Evolutionary conservation across 2,113 vertebrate species (phyloP).

Genomic region (Oncorhynchus nerka): DNA sequence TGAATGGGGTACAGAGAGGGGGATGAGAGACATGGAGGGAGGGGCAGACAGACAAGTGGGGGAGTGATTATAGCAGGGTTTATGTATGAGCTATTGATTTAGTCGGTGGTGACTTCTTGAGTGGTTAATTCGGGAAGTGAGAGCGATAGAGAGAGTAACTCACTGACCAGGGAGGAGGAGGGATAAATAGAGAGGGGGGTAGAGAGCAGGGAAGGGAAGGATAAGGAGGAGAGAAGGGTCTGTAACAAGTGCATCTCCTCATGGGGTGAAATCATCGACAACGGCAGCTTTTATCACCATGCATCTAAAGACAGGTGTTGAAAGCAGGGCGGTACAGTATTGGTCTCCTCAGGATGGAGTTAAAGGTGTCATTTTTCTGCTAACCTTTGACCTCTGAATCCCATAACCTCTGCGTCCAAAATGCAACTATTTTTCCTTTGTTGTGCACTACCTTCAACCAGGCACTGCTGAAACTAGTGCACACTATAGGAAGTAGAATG

Average conservation of each 20-base stretch:
- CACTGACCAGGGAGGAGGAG: slow-evolving; percentile 65
- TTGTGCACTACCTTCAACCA: no score
- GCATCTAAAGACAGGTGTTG: not conserved
- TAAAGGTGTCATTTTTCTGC: not conserved
- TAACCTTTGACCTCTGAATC: not conserved
- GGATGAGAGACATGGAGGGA: slow-evolving; percentile 27
- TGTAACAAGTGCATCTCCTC: slow-evolving; percentile 37
- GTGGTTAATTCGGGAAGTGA: slow-evolving; percentile 85
- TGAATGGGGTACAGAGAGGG: slow-evolving; percentile 23
- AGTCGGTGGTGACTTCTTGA: slow-evolving; percentile 85
- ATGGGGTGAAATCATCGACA: slow-evolving; percentile 20
- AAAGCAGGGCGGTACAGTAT: not conserved
- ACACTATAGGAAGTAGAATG: no score
- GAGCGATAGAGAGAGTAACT: slow-evolving; percentile 81
- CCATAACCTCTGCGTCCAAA: no score
- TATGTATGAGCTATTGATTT: slow-evolving; percentile 87
- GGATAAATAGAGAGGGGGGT: slow-evolving; percentile 52
- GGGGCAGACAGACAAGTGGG: slow-evolving; percentile 66
- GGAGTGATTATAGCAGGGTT: slow-evolving; percentile 81
- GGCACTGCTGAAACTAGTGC: no score
- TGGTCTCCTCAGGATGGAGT: not conserved
- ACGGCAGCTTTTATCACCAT: not conserved
- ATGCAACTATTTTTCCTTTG: no score
- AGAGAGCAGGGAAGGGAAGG: slow-evolving; percentile 35
- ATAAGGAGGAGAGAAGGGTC: slow-evolving; percentile 33